Conservation (phyloP, 2,888 invertebrate genomes). For the Pristionchus japonicus region DNA sequence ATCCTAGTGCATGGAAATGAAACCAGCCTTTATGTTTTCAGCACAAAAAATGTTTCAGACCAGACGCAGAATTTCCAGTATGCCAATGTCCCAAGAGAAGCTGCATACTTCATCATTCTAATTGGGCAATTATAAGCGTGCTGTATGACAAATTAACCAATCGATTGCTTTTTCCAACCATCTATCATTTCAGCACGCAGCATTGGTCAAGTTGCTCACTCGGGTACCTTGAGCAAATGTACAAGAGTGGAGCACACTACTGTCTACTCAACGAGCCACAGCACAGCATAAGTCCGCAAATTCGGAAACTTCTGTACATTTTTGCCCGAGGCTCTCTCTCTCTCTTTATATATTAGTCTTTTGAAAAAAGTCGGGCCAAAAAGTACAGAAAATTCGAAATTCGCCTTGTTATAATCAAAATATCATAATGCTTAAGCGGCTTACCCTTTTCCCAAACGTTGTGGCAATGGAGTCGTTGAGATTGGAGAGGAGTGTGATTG, state of each 20-base stretch:
- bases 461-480: not conserved
- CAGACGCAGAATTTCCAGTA: too few relatives aligned
- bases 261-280: not conserved
- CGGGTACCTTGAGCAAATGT: not conserved
- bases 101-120: not conserved
- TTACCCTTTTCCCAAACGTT: not conserved
- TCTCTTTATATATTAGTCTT: too few relatives aligned
- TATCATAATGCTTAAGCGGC: too few relatives aligned
- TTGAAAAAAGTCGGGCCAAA: too few relatives aligned
- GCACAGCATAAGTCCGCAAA: not conserved
- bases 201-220: constrained; percentile 5
- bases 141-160: too few relatives aligned
- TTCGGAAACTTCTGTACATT: too few relatives aligned
- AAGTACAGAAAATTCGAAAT: too few relatives aligned
- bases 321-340: too few relatives aligned
- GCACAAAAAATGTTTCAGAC: not conserved
- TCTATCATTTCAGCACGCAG: not conserved
- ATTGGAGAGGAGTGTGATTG: not conserved
- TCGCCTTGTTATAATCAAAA: not conserved
- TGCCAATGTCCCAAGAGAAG: not conserved
- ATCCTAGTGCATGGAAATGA: too few relatives aligned
- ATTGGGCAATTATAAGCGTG: too few relatives aligned
- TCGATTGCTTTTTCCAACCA: not conserved
- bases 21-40: not conserved
- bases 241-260: not conserved